A percentile compares a stretch with the other conserved stretches of the same genome.
These are phyloP conservation scores for Columba guinea DNA, from an alignment of 2,797 vertebrate genomes.

Conservation along the genomic window DNA sequence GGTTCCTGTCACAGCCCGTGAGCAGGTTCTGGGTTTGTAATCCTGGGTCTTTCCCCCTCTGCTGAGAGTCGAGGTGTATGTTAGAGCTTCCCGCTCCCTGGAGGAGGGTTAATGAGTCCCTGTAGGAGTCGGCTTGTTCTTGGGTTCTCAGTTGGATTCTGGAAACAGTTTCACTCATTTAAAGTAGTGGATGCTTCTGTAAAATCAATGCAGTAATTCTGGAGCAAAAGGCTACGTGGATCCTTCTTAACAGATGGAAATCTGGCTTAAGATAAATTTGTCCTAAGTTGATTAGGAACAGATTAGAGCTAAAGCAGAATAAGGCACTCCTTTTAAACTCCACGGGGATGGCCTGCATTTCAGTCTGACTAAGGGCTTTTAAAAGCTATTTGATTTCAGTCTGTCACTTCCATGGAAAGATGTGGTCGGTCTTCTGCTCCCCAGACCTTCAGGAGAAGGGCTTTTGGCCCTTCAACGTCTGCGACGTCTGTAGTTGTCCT, in stretches of 20 bases:
- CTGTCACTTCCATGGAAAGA: not conserved
- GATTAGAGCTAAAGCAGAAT: constrained; percentile 25
- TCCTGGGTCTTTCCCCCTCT: not conserved
- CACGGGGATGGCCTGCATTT: not conserved
- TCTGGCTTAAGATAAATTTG: constrained; percentile 47
- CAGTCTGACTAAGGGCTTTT: not conserved
- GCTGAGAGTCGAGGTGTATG: not conserved
- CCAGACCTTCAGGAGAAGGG: not conserved
- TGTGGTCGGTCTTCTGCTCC: not conserved
- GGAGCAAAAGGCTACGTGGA: not conserved
- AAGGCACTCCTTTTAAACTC: not conserved
- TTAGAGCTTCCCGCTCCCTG: not conserved
- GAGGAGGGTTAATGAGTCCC: not conserved
- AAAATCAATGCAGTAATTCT: not conserved
- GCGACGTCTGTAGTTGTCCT: not conserved
- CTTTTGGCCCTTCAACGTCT: not conserved
- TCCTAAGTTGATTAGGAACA: constrained; percentile 39
- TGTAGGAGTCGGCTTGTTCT: not conserved
- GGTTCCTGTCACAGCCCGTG: accelerated
- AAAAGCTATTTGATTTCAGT: not conserved
- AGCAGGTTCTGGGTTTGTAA: not conserved
- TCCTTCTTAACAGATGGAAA: constrained; percentile 37
- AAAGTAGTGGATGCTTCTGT: not conserved
- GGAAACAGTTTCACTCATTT: not conserved
- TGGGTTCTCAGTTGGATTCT: not conserved